phyloP scores from a whole-genome alignment of 2,888 invertebrate species.

The Cinara cedri region DNA sequence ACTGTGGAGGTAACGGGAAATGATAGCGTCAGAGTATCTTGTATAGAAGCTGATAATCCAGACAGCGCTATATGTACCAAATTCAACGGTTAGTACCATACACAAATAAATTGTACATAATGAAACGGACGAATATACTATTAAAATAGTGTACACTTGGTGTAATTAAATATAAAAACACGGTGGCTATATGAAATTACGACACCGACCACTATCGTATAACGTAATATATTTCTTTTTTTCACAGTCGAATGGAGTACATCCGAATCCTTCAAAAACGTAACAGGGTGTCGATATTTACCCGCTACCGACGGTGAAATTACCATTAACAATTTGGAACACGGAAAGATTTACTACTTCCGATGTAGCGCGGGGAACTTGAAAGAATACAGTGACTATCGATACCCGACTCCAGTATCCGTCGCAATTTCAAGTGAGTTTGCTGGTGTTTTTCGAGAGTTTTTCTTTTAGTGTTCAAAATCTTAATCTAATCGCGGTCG shows the following conservation, averaged over 20 bases:
- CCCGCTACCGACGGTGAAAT: slow-evolving; percentile 37
- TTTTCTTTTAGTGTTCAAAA: background rate
- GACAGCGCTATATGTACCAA: slow-evolving; percentile 87
- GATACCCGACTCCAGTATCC: slow-evolving; percentile 78
- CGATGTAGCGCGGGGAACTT: slow-evolving; percentile 91
- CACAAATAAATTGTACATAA: background rate
- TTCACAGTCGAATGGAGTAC: slow-evolving; percentile 90
- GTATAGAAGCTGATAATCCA: slow-evolving; percentile 72
- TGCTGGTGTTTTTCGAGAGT: background rate
- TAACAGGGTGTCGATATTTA: slow-evolving; percentile 73
- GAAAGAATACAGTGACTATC: slow-evolving; percentile 84
- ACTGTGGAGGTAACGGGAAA: slow-evolving; percentile 75
- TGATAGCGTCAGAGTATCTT: slow-evolving; percentile 72
- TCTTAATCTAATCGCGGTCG: background rate
- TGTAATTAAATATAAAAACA: no score
- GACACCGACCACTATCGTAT: no score
- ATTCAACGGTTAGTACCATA: slow-evolving; percentile 75
- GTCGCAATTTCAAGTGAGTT: slow-evolving; percentile 89
- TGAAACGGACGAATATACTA: no score
- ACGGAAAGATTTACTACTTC: slow-evolving; percentile 87
- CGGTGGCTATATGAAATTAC: no score
- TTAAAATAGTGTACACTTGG: no score
- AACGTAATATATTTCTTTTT: background rate
- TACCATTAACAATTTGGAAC: slow-evolving; percentile 74
- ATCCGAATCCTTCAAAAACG: slow-evolving; percentile 79